A percentile compares a stretch with the other conserved stretches of the same genome.
Evolutionary conservation across 2,113 vertebrate genomes (phyloP).

Genomic region (Anser brachyrhynchus): DNA sequence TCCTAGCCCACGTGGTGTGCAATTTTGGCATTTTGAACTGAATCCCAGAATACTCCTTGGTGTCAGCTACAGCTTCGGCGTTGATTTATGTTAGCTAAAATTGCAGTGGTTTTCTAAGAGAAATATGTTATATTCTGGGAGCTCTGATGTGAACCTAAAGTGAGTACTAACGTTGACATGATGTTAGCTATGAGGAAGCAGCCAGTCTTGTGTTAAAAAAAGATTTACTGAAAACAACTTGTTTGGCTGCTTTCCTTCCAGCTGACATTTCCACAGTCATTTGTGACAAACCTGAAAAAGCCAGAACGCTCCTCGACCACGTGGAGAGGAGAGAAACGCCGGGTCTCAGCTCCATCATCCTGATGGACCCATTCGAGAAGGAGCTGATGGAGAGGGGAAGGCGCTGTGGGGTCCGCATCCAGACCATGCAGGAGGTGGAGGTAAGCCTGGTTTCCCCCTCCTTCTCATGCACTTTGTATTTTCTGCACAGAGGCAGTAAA

Average conservation of each 20-base stretch:
- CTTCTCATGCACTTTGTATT: neutral
- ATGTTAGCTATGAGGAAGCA: neutral
- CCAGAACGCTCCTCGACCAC: slow-evolving; percentile 85
- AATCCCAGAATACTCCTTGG: neutral
- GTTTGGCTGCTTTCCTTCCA: slow-evolving; percentile 59
- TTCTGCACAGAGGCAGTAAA: neutral
- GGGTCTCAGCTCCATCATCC: slow-evolving; percentile 85
- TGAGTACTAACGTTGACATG: neutral
- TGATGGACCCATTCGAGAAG: slow-evolving; percentile 90
- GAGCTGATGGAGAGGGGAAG: slow-evolving; percentile 80
- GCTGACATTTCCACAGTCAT: slow-evolving; percentile 95
- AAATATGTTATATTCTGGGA: neutral
- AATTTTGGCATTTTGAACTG: neutral
- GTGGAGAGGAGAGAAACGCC: slow-evolving; percentile 87
- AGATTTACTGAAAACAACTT: neutral
- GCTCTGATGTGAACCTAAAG: neutral
- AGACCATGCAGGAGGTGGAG: slow-evolving; percentile 89
- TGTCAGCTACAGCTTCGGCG: neutral
- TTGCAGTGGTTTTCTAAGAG: neutral
- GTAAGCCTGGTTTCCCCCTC: slow-evolving; percentile 61
- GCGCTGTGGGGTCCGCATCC: slow-evolving; percentile 84
- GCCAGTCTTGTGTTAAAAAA: neutral
- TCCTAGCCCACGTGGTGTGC: neutral
- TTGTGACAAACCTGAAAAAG: slow-evolving; percentile 93
- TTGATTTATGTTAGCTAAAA: neutral